phyloP scores from a whole-genome alignment of 2,888 invertebrate genomes.

The Caradrina clavipalpis region DNA sequence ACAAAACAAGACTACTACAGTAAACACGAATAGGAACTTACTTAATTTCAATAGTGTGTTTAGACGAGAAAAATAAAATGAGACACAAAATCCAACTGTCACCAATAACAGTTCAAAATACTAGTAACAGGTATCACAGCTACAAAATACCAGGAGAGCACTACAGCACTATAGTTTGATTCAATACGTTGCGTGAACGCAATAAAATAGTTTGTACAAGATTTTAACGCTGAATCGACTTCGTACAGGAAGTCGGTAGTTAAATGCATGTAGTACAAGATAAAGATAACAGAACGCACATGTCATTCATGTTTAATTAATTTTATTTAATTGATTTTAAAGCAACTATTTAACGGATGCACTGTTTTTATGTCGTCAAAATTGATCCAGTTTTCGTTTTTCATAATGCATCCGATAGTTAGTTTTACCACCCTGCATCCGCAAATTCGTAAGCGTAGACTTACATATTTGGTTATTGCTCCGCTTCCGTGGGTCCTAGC shows the following conservation, averaged over 20 bases:
- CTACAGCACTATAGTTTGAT: slow-evolving; percentile 59
- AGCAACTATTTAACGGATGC: slow-evolving; percentile 19
- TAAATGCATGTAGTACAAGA: slow-evolving; percentile 49
- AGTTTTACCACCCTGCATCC: neutral
- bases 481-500: no score
- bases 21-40: neutral
- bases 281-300: slow-evolving; percentile 33
- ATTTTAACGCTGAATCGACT: slow-evolving; percentile 49
- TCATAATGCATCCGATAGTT: neutral
- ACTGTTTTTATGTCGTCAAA: slow-evolving; percentile 17
- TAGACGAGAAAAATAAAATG: neutral
- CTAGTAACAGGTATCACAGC: neutral
- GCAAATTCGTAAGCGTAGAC: no score
- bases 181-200: slow-evolving; percentile 57
- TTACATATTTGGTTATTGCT: no score
- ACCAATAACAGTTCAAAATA: neutral
- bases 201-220: slow-evolving; percentile 63
- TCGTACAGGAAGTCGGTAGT: slow-evolving; percentile 55
- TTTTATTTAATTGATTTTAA: slow-evolving; percentile 39
- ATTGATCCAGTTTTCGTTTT: neutral
- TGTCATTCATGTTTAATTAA: slow-evolving; percentile 34
- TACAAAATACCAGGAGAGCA: neutral
- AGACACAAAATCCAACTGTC: neutral
- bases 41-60: neutral
- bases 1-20: no score